These are phyloP conservation scores for Bombus turneri DNA, from an alignment of 1,140 invertebrate species.

Conservation along the genomic window DNA sequence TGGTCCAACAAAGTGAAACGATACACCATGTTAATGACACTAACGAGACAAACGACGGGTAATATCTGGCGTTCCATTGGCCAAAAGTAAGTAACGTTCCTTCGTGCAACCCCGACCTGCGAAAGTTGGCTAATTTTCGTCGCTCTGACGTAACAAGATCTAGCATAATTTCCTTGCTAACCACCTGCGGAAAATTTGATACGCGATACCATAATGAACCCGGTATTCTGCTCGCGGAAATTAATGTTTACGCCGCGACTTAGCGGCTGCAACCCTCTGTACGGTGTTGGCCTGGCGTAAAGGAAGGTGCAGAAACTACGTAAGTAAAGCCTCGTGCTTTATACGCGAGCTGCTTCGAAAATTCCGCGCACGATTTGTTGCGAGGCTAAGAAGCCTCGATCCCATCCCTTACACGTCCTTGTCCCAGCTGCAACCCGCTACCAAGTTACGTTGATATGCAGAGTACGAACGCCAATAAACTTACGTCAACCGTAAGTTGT, in stretches of 20 bases:
- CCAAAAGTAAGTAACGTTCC: not conserved
- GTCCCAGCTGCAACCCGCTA: not conserved
- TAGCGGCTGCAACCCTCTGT: constrained; percentile 29
- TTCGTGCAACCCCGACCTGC: not conserved
- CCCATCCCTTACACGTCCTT: not conserved
- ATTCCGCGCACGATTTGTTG: constrained; percentile 53
- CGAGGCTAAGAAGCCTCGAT: not conserved
- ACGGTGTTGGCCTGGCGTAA: not conserved
- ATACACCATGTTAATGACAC: too few relatives aligned
- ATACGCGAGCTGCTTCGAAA: constrained; percentile 50
- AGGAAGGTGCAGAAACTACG: not conserved
- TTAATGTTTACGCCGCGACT: constrained; percentile 63
- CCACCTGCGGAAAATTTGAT: constrained; percentile 53
- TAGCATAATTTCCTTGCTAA: constrained; percentile 40
- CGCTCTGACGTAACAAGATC: constrained; percentile 22
- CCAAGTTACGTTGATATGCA: constrained; percentile 29
- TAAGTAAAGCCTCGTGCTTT: constrained; percentile 34
- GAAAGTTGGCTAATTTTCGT: constrained; percentile 45
- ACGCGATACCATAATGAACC: constrained; percentile 51
- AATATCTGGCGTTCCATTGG: not conserved
- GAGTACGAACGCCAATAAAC: constrained; percentile 26
- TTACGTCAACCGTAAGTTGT: not conserved
- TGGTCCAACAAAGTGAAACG: too few relatives aligned
- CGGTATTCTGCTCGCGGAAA: constrained; percentile 48
- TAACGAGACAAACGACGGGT: not conserved